Evolutionary conservation across 2,888 invertebrate genomes (phyloP), one percentile per base, ranked within the genome.

Genomic region (Drosophila macrothrix): DNA sequence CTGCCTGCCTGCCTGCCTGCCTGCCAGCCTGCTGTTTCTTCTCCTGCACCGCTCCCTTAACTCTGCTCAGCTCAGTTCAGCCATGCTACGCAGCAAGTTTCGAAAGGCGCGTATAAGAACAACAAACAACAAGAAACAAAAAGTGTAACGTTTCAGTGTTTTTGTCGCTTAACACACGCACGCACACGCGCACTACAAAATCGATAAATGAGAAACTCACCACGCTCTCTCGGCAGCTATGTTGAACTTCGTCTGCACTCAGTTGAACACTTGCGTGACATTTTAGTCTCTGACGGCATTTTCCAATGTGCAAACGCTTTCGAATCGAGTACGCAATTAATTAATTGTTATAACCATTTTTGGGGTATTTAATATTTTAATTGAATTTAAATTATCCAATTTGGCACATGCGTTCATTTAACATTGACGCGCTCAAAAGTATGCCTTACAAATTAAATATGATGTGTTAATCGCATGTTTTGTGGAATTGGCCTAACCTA

Each of bases 211-310:
- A 59, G 78, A 66, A 83, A 83, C 56, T 63, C 83, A 83, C 84
- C 84, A 78, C 73, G 29, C 25, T 35, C 22, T 16, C 41, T 41
- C 29, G 55, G 50, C 41, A 41, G 54, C 53, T 35, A 37, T 62
- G 78, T 67, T 79, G 73, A 76, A 61, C 54, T 70, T 53, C 9
- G 46, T 46, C 19, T 28, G 19, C 7, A 50, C 59, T 53, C 50
- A 39, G 59, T 66, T 69, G 37, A 64, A 31, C 58, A 64, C 71
- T 61, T 61, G 46, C 62, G 50, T 62, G 62, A 46, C 61, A 66
- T 49, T 80, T 86, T 31, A 84, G 84, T 84, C 83, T 84, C 73
- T 84, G 79, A 86, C 81, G 86, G 86, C 81, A 84, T 86, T 84
- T 84, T 69, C 52, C 31, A 76, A 69, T 71, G 84, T 64, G 74